Evolutionary conservation across 2,888 invertebrate genomes (phyloP).

Genomic region (Latrodectus hesperus): DNA sequence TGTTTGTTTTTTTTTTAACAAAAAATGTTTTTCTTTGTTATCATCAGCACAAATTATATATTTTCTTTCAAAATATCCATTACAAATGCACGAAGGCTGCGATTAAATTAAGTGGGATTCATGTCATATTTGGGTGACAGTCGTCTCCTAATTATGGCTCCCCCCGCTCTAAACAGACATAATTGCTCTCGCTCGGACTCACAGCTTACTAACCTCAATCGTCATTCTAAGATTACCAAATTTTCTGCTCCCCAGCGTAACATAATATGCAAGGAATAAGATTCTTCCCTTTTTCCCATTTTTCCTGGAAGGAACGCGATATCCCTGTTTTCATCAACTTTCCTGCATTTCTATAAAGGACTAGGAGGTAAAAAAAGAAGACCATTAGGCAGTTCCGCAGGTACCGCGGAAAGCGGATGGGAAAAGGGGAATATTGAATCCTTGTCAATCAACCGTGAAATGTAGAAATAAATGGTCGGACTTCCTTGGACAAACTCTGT

Average conservation of each 20-base stretch:
- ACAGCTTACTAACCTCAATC: conserved; percentile 19
- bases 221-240: conserved; percentile 31
- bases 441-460: conserved; percentile 61
- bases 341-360: conserved; percentile 11
- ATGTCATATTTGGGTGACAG: conserved; percentile 10
- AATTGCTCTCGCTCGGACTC: conserved; percentile 24
- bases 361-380: conserved; percentile 7
- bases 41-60: too few species aligned
- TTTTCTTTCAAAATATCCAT: too few species aligned
- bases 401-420: conserved; percentile 6
- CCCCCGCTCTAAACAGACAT: conserved; percentile 24
- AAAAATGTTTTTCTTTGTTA: too few species aligned
- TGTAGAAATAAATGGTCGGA: conserved; percentile 63
- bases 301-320: conserved; percentile 49
- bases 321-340: conserved; percentile 57
- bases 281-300: conserved; percentile 32
- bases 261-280: conserved; percentile 29
- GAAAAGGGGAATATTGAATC: neutral
- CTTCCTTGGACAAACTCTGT: conserved; percentile 46
- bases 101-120: too few species aligned
- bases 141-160: conserved; percentile 32
- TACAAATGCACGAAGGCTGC: too few species aligned
- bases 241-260: conserved; percentile 29
- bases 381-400: conserved; percentile 51
- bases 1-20: too few species aligned